Conservation (phyloP, 2,797 vertebrate species). For the Chiroxiphia lanceolata region DNA sequence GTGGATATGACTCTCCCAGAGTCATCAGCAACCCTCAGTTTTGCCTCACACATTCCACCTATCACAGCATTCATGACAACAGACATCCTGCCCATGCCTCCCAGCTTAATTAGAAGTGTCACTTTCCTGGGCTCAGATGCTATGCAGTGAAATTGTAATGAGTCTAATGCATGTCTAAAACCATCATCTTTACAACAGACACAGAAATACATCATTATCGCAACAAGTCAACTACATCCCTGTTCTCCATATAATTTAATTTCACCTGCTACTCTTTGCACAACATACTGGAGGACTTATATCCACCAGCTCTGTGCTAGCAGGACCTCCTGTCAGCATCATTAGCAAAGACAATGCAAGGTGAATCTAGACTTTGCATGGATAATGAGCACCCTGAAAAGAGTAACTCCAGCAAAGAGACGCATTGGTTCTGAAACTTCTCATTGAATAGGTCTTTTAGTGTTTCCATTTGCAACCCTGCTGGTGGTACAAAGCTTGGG, state of each 20-base stretch:
- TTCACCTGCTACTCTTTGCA: not conserved
- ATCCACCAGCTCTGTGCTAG: not conserved
- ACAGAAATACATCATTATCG: not conserved
- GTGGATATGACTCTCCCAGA: not conserved
- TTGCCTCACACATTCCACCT: not conserved
- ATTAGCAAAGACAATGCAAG: slow-evolving; percentile 28
- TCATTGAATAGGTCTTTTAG: not conserved
- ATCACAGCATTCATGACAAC: not conserved
- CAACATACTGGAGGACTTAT: not conserved
- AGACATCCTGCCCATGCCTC: not conserved
- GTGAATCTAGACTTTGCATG: not conserved
- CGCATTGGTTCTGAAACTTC: not conserved
- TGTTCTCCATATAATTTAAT: not conserved
- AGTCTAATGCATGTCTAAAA: not conserved
- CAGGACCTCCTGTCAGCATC: not conserved
- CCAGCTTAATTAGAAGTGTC: not conserved
- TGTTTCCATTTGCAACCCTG: not conserved
- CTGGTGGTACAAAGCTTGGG: not conserved
- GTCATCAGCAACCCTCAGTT: not conserved
- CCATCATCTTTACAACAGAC: not conserved
- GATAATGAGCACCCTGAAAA: slow-evolving; percentile 22
- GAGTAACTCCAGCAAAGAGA: not conserved
- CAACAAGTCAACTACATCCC: not conserved
- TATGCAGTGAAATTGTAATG: not conserved
- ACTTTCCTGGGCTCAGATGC: not conserved